Evolutionary conservation across 2,888 invertebrate genomes (phyloP).

Genomic region (Spisula solida): DNA sequence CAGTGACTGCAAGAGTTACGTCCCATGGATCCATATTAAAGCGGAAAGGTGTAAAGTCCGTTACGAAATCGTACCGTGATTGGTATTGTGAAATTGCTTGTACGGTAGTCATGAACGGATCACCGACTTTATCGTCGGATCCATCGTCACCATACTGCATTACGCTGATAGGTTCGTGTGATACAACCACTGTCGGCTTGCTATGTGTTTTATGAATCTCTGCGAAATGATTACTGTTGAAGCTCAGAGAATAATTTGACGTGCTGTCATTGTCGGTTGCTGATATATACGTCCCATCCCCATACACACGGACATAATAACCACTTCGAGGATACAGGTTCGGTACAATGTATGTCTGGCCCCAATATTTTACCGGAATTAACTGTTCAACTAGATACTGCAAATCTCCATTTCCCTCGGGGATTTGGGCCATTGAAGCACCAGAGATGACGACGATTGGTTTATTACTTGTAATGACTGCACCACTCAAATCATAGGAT

Average conservation of each 20-base stretch:
- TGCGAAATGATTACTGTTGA: background rate
- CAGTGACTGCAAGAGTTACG: slow-evolving; percentile 25
- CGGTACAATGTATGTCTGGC: slow-evolving; percentile 27
- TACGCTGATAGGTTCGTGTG: slow-evolving; percentile 28
- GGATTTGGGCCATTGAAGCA: background rate
- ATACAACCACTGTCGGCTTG: background rate
- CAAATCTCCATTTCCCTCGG: background rate
- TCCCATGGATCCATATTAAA: slow-evolving; percentile 4
- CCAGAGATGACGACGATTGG: slow-evolving; percentile 32
- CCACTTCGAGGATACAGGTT: background rate
- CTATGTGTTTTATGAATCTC: background rate
- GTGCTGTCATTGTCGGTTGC: background rate
- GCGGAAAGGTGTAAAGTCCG: slow-evolving; percentile 28
- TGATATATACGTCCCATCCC: background rate
- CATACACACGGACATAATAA: slow-evolving; percentile 14
- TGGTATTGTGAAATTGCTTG: slow-evolving; percentile 41
- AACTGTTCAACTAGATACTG: slow-evolving; percentile 38
- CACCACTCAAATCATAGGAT: background rate
- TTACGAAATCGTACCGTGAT: slow-evolving; percentile 23
- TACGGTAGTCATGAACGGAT: slow-evolving; percentile 38
- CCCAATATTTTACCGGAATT: slow-evolving; percentile 18
- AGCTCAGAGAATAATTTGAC: background rate
- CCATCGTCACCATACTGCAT: slow-evolving; percentile 35
- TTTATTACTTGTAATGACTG: slow-evolving; percentile 32
- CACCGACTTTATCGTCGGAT: background rate